Evolutionary conservation across 2,888 invertebrate genomes (phyloP).

Genomic region (Xestia sexstrigata): DNA sequence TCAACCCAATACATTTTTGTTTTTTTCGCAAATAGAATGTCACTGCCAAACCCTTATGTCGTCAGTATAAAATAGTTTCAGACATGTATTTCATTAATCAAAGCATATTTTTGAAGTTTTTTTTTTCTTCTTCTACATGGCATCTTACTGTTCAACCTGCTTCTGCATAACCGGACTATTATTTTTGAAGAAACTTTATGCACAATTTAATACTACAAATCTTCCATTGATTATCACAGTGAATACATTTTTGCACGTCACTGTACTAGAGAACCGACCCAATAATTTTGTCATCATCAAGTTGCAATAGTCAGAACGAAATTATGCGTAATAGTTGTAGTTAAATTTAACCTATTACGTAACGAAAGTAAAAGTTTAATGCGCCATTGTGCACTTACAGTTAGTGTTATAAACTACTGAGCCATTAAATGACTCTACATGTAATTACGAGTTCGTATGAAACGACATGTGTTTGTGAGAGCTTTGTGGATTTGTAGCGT

Average conservation of each 20-base stretch:
- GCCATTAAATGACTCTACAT: slow-evolving; percentile 41
- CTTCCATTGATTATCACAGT: too few relatives aligned
- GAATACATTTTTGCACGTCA: slow-evolving; percentile 22
- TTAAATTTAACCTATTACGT: slow-evolving; percentile 74
- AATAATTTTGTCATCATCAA: slow-evolving; percentile 80
- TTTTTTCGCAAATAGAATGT: too few relatives aligned
- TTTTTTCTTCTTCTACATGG: too few relatives aligned
- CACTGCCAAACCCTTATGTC: too few relatives aligned
- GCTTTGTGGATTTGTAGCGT: background rate
- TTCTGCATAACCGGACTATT: too few relatives aligned
- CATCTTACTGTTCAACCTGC: too few relatives aligned
- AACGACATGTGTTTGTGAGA: slow-evolving; percentile 10
- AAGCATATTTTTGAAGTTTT: too few relatives aligned
- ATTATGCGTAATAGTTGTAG: slow-evolving; percentile 72
- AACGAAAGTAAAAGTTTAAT: slow-evolving; percentile 74
- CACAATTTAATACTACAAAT: too few relatives aligned
- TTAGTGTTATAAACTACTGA: slow-evolving; percentile 51
- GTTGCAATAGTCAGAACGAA: slow-evolving; percentile 69
- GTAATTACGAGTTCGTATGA: slow-evolving; percentile 24
- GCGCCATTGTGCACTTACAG: slow-evolving; percentile 62
- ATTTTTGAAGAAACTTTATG: too few relatives aligned
- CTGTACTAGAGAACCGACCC: slow-evolving; percentile 78
- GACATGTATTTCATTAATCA: too few relatives aligned
- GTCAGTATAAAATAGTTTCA: too few relatives aligned
- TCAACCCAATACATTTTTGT: too few relatives aligned